Evolutionary conservation across 1,140 invertebrate genomes (phyloP), one percentile per base, ranked within the genome.

Genomic region (Batillaria attramentaria): DNA sequence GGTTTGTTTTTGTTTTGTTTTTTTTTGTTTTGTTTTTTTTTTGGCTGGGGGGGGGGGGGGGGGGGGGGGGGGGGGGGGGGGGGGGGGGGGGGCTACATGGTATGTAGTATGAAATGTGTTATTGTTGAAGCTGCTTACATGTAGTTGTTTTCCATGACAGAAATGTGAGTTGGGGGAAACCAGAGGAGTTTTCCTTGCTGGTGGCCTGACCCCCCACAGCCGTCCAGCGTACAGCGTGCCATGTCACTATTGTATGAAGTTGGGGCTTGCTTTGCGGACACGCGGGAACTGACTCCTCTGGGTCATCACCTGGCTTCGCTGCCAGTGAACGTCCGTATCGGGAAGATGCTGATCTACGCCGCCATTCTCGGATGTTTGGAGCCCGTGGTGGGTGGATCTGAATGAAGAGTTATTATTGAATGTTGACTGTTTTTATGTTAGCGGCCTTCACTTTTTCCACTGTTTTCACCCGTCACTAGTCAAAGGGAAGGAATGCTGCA

Each of bases 321-420:
- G 28, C 98, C 98, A 3, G 96, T 99, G 16, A 97, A 99, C 89
- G 95, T 99, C 54, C 93, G 94, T 0, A 94, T 99, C 78, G 98
- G 98, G 0, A 99, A 99, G 93, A 98, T 99, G 94, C 91, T 99
- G 41, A 94, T 99, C 16, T 94, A 85, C 83, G 87, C 82, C 57
- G 87, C 89, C 16, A 82, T 90, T 20, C 86, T 90, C 82, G 89
- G 88, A 28, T 90, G 89, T 76, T 73, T 90, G 28, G 87, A 90
- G 62, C 88, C 86, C 76, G 84, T 88, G 74, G 88, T 89, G 80
- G 84, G 86, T 81, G n/a, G n/a, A n/a, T n/a, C n/a, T n/a, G n/a
- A n/a, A n/a, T n/a, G n/a, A n/a, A n/a, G n/a, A n/a, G n/a, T n/a
- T n/a, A n/a, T n/a, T n/a, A n/a, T n/a, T n/a, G n/a, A n/a, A n/a